Evolutionary conservation across 2,113 vertebrate species (phyloP).

Genomic region (Bos indicus): DNA sequence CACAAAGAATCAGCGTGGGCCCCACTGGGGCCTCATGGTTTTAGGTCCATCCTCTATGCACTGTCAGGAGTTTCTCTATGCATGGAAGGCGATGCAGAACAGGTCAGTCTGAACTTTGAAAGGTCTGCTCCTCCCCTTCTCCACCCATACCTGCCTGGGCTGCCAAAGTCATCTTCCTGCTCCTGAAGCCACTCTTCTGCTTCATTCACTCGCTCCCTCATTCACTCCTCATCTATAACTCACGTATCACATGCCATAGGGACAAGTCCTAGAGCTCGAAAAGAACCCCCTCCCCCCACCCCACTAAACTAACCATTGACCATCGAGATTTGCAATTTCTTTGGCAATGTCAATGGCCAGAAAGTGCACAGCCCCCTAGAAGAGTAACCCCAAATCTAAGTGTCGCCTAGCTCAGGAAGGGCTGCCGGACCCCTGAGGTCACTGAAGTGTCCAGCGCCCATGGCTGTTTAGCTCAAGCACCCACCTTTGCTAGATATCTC

Average conservation of each 20-base stretch:
- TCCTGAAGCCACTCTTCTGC: background rate
- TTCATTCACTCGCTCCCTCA: background rate
- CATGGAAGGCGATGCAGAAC: background rate
- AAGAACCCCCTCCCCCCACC: background rate
- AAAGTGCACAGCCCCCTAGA: background rate
- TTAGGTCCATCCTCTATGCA: background rate
- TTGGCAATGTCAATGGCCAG: background rate
- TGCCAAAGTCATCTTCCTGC: background rate
- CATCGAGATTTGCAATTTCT: background rate
- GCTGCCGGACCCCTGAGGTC: background rate
- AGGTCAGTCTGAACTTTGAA: background rate
- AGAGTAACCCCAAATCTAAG: background rate
- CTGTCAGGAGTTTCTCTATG: background rate
- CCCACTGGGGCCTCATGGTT: accelerated
- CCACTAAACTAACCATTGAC: background rate
- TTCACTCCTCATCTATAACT: background rate
- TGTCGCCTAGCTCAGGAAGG: background rate
- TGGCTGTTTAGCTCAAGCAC: background rate
- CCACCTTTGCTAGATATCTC: background rate
- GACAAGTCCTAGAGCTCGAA: background rate
- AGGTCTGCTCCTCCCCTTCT: background rate
- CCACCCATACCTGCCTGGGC: background rate
- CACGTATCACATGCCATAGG: background rate
- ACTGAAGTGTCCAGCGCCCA: accelerated
- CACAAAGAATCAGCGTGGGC: background rate